These are phyloP conservation scores for Conomelus anceps DNA, from an alignment of 2,888 invertebrate species.

Conservation along the genomic window DNA sequence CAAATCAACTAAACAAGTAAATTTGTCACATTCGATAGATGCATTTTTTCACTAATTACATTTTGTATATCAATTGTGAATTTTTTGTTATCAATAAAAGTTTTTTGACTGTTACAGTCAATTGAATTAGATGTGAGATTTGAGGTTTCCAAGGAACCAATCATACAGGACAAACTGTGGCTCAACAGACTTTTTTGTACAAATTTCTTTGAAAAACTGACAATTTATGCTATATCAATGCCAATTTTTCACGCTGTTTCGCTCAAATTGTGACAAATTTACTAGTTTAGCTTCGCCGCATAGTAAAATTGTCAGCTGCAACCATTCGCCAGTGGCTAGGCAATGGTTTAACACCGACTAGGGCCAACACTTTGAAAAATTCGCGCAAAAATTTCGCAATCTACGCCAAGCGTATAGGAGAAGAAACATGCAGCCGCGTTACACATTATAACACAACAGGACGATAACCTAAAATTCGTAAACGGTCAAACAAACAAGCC, in stretches of 20 bases:
- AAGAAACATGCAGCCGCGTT: slow-evolving; percentile 16
- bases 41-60: too few species aligned
- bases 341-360: neutral
- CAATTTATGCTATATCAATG: neutral
- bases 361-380: neutral
- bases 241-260: neutral
- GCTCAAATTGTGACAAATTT: neutral
- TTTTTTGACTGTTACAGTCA: too few species aligned
- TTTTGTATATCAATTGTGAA: too few species aligned
- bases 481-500: slow-evolving; percentile 24
- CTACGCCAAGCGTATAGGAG: slow-evolving; percentile 22
- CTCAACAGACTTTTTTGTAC: neutral
- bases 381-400: neutral
- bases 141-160: too few species aligned
- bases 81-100: too few species aligned
- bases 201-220: neutral
- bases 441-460: too few species aligned
- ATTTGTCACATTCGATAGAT: neutral
- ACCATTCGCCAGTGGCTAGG: neutral
- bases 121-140: too few species aligned
- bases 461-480: slow-evolving; percentile 25
- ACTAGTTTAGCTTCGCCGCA: neutral
- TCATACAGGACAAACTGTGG: neutral
- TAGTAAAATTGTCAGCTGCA: neutral
- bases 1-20: neutral